Base-by-base conservation (phyloP, 64 coral and sea anemone species). In the Pocillopora damicornis region DNA sequence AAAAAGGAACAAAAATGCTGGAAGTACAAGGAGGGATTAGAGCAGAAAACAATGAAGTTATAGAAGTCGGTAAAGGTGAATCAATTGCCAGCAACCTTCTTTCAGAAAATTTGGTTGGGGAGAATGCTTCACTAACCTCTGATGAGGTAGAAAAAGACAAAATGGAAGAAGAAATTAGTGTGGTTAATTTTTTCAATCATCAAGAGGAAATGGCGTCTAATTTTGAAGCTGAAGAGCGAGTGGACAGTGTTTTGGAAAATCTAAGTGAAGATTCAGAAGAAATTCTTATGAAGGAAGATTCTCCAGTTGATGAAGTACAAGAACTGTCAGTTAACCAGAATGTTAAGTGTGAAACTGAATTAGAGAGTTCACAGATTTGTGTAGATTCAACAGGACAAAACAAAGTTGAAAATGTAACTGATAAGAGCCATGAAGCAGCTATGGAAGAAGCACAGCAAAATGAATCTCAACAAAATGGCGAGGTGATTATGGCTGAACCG, bases 231-330 rank as follows among this genome's bases (percentile, higher is more conserved):
- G 63, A 74, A 22, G 34, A 75, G 36, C 22, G 16, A 13, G 35
- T 56, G 59, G 86, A 88, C 18, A 74, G 34, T 61, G 26, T 66
- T 65, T 82, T 65, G 42, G 37, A 84, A 13, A 45, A 72, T 20
- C 9, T 37, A 14, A 14, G 17, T 66, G 71, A 63, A 65, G 74
- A 78, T 66, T 10, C 1, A 0, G 15, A 78, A 16, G 74, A 88
- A 15, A 76, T 65, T 14, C 22, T 42, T 22, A 1, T n/a, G 12
- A 30, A 25, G 11, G 75, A 9, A 16, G 57, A 37, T 15, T 6
- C 30, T 14, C 2, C 58, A 76, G 6, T 57, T 66, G 37, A 71
- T 17, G 81, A 51, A 51, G 42, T 51, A 51, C 42, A 51, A 51
- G 30, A 30, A 30, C 30, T 30, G 0, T 30, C 30, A 30, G 30